A percentile compares a stretch with the other conserved stretches of the same genome.
phyloP scores from a whole-genome alignment of 2,113 vertebrate species.

The Cyprinodon tularosa region DNA sequence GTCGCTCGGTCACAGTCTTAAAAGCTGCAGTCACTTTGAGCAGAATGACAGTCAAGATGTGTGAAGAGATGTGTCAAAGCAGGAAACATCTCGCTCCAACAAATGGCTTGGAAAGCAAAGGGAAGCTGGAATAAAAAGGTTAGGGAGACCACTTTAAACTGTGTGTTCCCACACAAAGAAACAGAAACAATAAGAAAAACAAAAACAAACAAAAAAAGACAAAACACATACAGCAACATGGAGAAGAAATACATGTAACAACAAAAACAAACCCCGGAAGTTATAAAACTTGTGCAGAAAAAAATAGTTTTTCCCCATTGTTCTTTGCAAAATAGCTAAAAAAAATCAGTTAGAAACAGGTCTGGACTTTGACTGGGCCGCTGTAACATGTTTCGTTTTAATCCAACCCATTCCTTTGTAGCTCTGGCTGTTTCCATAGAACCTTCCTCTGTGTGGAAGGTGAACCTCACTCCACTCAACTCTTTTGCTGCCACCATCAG shows the following conservation, averaged over 20 bases:
- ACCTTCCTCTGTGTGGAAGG: not conserved
- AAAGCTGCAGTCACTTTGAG: conserved; percentile 59
- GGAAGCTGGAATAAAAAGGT: conserved; percentile 58
- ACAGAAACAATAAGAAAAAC: not conserved
- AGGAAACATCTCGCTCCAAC: conserved; percentile 65
- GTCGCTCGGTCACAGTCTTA: conserved; percentile 39
- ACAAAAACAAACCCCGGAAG: conserved; percentile 53
- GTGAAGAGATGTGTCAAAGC: conserved; percentile 54
- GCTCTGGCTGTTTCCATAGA: not conserved
- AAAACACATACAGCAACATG: conserved; percentile 33
- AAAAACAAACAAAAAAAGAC: conserved; percentile 15
- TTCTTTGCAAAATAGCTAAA: too few relatives aligned
- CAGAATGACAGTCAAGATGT: conserved; percentile 62
- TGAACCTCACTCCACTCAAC: not conserved
- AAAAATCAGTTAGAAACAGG: too few relatives aligned
- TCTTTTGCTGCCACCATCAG: conserved; percentile 14
- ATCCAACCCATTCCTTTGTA: not conserved
- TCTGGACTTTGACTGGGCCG: too few relatives aligned
- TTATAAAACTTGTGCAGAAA: conserved; percentile 54
- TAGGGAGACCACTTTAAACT: conserved; percentile 42
- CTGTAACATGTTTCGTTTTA: not conserved
- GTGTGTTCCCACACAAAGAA: conserved; percentile 31
- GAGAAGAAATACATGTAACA: conserved; percentile 16
- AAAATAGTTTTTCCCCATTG: too few relatives aligned
- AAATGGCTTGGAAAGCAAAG: conserved; percentile 86